These are phyloP conservation scores for Epinephelus fuscoguttatus DNA, from an alignment of 2,113 vertebrate species.

Conservation along the genomic window DNA sequence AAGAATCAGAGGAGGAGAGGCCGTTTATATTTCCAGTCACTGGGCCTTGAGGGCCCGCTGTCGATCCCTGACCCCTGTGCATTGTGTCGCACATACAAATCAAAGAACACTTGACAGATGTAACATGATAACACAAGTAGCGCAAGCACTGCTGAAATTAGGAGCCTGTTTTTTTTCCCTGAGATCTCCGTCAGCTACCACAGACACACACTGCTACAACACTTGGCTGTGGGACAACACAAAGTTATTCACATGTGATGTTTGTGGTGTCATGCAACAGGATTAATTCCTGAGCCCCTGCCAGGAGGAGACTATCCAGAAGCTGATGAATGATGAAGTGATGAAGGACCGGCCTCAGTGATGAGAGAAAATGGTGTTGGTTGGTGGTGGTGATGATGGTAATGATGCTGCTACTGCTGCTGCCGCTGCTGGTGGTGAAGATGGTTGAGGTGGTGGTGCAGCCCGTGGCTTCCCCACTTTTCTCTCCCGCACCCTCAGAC, in stretches of 20 bases:
- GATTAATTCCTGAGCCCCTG: conserved; percentile 8
- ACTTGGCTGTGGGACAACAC: conserved; percentile 25
- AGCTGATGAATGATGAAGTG: conserved; percentile 31
- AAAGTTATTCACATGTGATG: conserved; percentile 53
- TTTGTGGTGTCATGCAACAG: conserved; percentile 43
- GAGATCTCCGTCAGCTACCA: conserved; percentile 5
- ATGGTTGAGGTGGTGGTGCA: conserved; percentile 33
- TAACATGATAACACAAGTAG: neutral
- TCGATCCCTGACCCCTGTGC: conserved; percentile 14
- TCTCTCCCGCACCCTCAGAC: conserved; percentile 80
- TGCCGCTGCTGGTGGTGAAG: conserved; percentile 1
- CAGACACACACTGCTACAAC: neutral
- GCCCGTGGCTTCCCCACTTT: conserved; percentile 1
- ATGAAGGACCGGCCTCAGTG: conserved; percentile 25
- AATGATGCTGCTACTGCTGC: conserved; percentile 32
- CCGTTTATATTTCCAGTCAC: conserved; percentile 21
- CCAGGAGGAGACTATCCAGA: neutral
- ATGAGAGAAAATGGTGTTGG: conserved; percentile 50
- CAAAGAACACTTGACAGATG: conserved; percentile 4
- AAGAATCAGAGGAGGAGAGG: conserved; percentile 43
- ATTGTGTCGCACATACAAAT: conserved; percentile 8
- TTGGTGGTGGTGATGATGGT: conserved; percentile 38
- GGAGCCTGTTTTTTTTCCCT: neutral
- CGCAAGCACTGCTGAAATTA: neutral
- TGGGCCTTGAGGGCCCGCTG: conserved; percentile 26